These are phyloP conservation scores for Dolichoris vasculosae DNA, from an alignment of 1,140 invertebrate species.

Conservation along the genomic window DNA sequence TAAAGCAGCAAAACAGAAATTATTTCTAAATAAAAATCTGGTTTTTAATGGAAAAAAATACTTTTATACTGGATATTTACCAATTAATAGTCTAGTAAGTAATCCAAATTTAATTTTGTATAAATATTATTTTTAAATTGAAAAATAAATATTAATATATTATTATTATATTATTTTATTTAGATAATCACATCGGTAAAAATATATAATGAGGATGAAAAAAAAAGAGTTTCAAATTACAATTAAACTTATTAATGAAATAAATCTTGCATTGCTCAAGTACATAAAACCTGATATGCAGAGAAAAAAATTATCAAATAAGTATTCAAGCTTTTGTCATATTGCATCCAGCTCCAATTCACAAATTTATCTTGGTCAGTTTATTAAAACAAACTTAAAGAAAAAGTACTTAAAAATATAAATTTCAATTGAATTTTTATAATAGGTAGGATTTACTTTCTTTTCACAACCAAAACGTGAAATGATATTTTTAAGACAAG, in stretches of 20 bases:
- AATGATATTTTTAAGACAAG: slow-evolving; percentile 73
- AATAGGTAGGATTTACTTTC: slow-evolving; percentile 76
- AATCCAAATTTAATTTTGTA: not conserved
- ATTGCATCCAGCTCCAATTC: slow-evolving; percentile 77
- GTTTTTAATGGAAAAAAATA: slow-evolving; percentile 85
- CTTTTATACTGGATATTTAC: slow-evolving; percentile 73
- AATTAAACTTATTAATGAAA: slow-evolving; percentile 76
- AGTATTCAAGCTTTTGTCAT: slow-evolving; percentile 87
- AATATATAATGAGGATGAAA: slow-evolving; percentile 67
- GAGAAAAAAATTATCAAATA: slow-evolving; percentile 77
- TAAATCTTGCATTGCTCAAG: slow-evolving; percentile 76
- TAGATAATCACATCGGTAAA: slow-evolving; percentile 29
- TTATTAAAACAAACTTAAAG: not conserved
- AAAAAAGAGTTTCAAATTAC: slow-evolving; percentile 76
- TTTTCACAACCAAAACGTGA: slow-evolving; percentile 59
- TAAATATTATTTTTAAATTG: not conserved
- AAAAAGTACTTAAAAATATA: not conserved
- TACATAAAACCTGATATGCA: slow-evolving; percentile 70
- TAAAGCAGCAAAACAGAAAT: slow-evolving; percentile 58
- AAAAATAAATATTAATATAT: too few relatives aligned
- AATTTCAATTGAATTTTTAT: slow-evolving; percentile 33
- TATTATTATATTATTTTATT: not conserved
- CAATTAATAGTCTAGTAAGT: slow-evolving; percentile 58
- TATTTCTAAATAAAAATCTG: slow-evolving; percentile 68
- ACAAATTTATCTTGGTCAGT: not conserved